Evolutionary conservation across 1,140 invertebrate genomes (phyloP).

Genomic region (Drosophila nigrodunni): DNA sequence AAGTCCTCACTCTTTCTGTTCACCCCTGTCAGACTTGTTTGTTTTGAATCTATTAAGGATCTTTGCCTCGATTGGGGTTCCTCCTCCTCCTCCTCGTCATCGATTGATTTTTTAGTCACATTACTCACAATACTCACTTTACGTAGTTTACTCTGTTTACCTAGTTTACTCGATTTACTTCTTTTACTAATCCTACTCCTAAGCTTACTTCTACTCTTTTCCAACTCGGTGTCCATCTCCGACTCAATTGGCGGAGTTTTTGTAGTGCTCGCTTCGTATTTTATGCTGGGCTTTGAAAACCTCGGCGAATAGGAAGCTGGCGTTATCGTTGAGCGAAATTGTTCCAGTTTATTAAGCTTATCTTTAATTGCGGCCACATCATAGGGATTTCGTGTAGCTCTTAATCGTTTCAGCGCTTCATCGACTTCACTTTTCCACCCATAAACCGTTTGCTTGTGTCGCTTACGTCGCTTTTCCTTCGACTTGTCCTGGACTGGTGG

Average conservation of each 20-base stretch:
- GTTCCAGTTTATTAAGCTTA: slow-evolving; percentile 2
- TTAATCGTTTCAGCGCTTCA: not conserved
- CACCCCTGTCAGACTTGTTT: no score
- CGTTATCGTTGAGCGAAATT: not conserved
- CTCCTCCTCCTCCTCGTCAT: no score
- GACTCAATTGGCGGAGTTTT: not conserved
- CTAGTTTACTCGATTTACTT: not conserved
- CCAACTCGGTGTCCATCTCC: not conserved
- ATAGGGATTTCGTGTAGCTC: slow-evolving; percentile 26
- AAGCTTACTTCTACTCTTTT: not conserved
- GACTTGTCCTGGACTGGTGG: not conserved
- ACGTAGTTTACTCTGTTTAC: no score
- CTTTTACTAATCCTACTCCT: not conserved
- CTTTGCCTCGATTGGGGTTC: no score
- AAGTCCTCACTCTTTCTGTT: no score
- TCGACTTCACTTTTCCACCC: slow-evolving; percentile 8
- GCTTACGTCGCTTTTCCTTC: slow-evolving; percentile 9
- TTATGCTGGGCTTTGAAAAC: not conserved
- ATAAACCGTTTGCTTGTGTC: not conserved
- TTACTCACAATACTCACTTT: no score
- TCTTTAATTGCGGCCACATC: not conserved
- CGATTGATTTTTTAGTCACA: no score
- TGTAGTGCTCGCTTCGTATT: not conserved
- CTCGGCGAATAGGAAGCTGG: not conserved
- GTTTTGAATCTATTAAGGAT: no score